Conservation (phyloP, 2,113 vertebrate genomes). For the Sporophila hypoxantha region DNA sequence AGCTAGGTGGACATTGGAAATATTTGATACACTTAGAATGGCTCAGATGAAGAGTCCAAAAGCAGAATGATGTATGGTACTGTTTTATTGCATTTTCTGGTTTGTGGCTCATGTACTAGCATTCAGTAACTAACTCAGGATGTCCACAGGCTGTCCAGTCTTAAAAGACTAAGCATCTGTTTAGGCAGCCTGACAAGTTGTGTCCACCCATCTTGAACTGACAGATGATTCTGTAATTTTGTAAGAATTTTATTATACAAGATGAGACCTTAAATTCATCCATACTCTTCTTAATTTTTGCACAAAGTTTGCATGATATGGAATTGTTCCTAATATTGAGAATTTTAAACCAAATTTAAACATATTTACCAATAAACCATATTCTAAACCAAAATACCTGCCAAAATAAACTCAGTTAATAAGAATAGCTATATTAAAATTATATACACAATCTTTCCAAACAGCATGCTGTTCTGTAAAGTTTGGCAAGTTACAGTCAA, state of each 20-base stretch:
- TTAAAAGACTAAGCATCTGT: neutral
- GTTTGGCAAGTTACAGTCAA: neutral
- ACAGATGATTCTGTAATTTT: neutral
- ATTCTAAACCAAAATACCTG: neutral
- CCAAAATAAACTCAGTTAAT: neutral
- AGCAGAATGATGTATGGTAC: neutral
- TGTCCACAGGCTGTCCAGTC: neutral
- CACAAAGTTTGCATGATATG: neutral
- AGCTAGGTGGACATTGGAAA: neutral
- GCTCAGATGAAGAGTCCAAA: neutral
- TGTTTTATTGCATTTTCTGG: neutral
- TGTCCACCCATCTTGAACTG: neutral
- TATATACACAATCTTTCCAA: neutral
- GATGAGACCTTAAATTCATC: neutral
- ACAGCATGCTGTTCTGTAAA: neutral
- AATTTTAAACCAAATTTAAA: neutral
- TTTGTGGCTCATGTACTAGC: neutral
- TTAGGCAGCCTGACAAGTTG: neutral
- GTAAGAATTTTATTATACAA: neutral
- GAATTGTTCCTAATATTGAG: neutral
- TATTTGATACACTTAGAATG: neutral
- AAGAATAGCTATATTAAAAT: neutral
- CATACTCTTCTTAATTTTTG: neutral
- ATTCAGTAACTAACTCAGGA: neutral
- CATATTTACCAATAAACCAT: neutral